A percentile compares a stretch with the other conserved stretches of the same genome.
Evolutionary conservation across 2,888 invertebrate species (phyloP).

Genomic region (Ramazzottius varieornatus): DNA sequence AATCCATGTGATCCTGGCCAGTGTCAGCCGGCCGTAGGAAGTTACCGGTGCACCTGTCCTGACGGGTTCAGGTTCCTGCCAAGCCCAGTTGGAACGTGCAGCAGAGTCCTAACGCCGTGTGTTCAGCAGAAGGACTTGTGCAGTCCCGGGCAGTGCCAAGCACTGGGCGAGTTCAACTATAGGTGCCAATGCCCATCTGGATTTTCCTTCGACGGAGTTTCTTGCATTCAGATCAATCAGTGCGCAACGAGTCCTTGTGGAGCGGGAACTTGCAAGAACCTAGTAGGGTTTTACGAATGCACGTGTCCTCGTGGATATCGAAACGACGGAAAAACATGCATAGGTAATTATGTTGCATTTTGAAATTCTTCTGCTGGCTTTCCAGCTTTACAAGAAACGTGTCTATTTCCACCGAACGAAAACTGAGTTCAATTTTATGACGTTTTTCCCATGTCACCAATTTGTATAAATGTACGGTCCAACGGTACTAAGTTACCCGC

Average conservation of each 20-base stretch:
- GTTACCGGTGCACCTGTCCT: neutral
- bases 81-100: neutral
- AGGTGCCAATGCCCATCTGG: neutral
- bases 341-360: too few species aligned
- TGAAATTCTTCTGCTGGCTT: too few species aligned
- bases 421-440: too few species aligned
- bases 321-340: neutral
- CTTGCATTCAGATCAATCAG: neutral
- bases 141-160: neutral
- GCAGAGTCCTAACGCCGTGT: neutral
- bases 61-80: neutral
- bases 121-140: slow-evolving; percentile 1
- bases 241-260: neutral
- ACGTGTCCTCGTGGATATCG: neutral
- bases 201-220: neutral
- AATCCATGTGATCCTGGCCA: neutral
- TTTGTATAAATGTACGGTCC: too few species aligned
- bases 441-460: too few species aligned
- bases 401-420: too few species aligned
- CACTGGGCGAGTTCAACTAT: neutral
- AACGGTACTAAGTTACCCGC: too few species aligned
- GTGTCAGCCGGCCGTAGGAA: neutral
- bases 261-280: neutral
- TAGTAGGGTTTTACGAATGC: neutral
- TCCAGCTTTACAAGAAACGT: too few species aligned